A percentile compares a stretch with the other conserved stretches of the same genome.
Evolutionary conservation across 23 tunicate species (phyloP).

Genomic region (Trididemnum clinides): DNA sequence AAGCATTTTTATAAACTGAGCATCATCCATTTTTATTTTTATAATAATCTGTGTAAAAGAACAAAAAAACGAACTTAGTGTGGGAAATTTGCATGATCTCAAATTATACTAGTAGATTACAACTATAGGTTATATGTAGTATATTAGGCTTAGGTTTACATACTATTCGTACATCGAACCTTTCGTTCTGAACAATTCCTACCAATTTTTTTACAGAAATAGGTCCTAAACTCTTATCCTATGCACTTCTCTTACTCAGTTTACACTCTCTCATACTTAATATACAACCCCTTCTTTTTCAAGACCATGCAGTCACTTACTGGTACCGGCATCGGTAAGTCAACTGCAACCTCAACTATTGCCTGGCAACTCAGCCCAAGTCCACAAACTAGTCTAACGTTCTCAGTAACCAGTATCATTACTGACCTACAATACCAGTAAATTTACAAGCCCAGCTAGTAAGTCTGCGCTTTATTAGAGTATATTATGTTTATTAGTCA

Average conservation of each 20-base stretch:
- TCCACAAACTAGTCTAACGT: neutral
- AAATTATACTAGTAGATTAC: neutral
- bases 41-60: neutral
- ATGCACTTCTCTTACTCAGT: neutral
- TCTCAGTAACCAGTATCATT: neutral
- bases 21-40: neutral
- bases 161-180: neutral
- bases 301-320: neutral
- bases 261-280: neutral
- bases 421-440: neutral
- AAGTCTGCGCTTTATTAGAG: neutral
- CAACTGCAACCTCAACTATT: neutral
- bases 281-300: neutral
- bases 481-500: no score
- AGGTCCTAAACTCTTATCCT: neutral
- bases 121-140: neutral
- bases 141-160: neutral
- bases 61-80: neutral
- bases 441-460: neutral
- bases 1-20: neutral
- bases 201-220: neutral
- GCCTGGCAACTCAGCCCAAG: neutral
- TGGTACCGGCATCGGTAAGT: neutral
- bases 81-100: neutral
- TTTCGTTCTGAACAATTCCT: neutral